Evolutionary conservation across 1,140 invertebrate genomes (phyloP).

Genomic region (Bombus consobrinus): DNA sequence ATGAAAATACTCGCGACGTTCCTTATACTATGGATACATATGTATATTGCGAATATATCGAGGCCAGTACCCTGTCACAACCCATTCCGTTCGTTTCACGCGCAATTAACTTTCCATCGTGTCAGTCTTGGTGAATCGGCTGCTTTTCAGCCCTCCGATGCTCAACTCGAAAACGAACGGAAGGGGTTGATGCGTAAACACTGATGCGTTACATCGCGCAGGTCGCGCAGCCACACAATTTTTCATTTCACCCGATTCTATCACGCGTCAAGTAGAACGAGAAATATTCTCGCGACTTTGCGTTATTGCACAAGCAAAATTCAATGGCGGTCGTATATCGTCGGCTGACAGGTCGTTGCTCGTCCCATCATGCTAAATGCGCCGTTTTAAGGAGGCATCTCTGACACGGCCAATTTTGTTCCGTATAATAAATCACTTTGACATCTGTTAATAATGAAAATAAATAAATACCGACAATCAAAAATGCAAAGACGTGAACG

Average conservation of each 20-base stretch:
- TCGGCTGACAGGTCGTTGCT: slow-evolving; percentile 19
- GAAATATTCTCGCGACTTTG: slow-evolving; percentile 47
- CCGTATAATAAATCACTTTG: slow-evolving; percentile 27
- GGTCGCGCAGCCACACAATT: background rate
- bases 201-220: background rate
- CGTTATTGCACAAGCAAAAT: slow-evolving; percentile 49
- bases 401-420: slow-evolving; percentile 12
- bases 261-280: slow-evolving; percentile 37
- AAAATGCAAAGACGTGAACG: background rate
- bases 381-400: background rate
- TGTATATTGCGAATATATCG: background rate
- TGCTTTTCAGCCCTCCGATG: background rate
- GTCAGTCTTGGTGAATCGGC: background rate
- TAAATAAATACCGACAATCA: background rate
- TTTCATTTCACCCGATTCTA: slow-evolving; percentile 45
- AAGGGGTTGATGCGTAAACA: background rate
- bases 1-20: slow-evolving; percentile 1
- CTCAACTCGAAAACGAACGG: background rate
- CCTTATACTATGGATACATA: background rate
- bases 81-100: slow-evolving; percentile 12
- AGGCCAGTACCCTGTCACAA: background rate
- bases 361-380: slow-evolving; percentile 12
- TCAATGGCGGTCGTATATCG: slow-evolving; percentile 43
- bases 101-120: slow-evolving; percentile 42
- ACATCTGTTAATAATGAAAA: background rate